These are phyloP conservation scores for Lagria hirta DNA, from an alignment of 2,888 invertebrate genomes.

Conservation along the genomic window DNA sequence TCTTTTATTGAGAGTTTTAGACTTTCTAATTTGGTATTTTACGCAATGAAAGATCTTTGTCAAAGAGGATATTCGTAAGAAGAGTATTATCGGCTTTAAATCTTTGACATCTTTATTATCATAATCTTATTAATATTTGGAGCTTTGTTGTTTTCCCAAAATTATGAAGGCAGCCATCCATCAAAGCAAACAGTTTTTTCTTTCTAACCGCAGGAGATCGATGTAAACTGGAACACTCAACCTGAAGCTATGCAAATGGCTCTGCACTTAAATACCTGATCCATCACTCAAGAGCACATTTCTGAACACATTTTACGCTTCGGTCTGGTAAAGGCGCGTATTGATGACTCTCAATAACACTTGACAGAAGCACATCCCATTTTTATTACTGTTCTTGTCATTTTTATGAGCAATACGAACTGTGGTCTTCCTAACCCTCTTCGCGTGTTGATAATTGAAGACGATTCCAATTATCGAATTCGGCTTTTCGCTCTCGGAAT, in stretches of 20 bases:
- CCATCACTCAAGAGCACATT: slow-evolving; percentile 19
- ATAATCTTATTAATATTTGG: no score
- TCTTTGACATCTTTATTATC: no score
- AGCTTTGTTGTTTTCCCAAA: no score
- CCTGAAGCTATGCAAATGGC: slow-evolving; percentile 13
- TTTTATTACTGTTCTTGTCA: slow-evolving; percentile 20
- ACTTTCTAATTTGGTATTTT: no score
- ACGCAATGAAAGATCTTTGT: no score
- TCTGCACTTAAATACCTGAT: slow-evolving; percentile 16
- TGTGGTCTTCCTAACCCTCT: slow-evolving; percentile 8
- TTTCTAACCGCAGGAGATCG: slow-evolving; percentile 5
- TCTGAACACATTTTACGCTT: slow-evolving; percentile 17
- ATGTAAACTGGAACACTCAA: slow-evolving; percentile 10
- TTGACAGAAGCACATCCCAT: slow-evolving; percentile 16
- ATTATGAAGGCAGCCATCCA: no score
- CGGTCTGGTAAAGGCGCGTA: slow-evolving; percentile 33
- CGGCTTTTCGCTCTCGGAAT: slow-evolving; percentile 3
- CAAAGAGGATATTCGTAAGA: no score
- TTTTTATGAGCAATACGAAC: slow-evolving; percentile 10
- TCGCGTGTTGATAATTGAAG: slow-evolving; percentile 17
- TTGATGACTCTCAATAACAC: slow-evolving; percentile 31
- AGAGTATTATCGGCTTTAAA: no score
- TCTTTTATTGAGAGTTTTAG: no score
- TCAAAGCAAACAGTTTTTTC: no score
- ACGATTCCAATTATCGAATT: slow-evolving; percentile 11